Evolutionary conservation across 2,113 vertebrate genomes (phyloP).

Genomic region (Rhynchomys soricoides): DNA sequence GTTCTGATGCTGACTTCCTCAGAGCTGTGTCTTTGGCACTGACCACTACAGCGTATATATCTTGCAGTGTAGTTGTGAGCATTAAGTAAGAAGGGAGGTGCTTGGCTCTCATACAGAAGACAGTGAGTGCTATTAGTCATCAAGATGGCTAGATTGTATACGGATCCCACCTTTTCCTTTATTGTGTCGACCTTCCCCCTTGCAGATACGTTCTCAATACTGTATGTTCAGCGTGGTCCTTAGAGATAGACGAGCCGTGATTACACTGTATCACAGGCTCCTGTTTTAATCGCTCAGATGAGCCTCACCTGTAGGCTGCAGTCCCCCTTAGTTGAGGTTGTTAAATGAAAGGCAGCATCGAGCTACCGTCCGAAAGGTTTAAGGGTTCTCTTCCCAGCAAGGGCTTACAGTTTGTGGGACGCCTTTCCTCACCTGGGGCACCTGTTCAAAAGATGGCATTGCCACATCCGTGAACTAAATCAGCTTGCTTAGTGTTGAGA

Average conservation of each 20-base stretch:
- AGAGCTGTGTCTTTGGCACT: background rate
- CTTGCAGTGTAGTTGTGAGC: background rate
- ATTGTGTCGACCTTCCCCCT: background rate
- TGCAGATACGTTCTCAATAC: background rate
- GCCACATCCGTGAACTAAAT: background rate
- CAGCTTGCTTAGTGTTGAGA: background rate
- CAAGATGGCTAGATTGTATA: accelerated
- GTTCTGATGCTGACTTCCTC: background rate
- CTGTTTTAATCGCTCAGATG: background rate
- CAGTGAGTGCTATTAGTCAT: accelerated
- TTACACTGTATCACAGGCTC: background rate
- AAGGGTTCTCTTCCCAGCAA: background rate
- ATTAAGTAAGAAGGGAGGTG: background rate
- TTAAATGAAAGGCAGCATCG: background rate
- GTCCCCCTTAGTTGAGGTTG: background rate
- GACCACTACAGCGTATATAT: background rate
- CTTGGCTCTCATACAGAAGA: background rate
- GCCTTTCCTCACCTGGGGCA: background rate
- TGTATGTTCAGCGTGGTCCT: background rate
- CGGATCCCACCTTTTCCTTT: background rate
- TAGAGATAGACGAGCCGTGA: background rate
- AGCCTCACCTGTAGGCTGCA: background rate
- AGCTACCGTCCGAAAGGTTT: background rate
- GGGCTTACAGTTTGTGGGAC: background rate
- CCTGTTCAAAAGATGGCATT: background rate